phyloP scores from a whole-genome alignment of 2,113 vertebrate genomes.

The Sinocyclocheilus anophthalmus region DNA sequence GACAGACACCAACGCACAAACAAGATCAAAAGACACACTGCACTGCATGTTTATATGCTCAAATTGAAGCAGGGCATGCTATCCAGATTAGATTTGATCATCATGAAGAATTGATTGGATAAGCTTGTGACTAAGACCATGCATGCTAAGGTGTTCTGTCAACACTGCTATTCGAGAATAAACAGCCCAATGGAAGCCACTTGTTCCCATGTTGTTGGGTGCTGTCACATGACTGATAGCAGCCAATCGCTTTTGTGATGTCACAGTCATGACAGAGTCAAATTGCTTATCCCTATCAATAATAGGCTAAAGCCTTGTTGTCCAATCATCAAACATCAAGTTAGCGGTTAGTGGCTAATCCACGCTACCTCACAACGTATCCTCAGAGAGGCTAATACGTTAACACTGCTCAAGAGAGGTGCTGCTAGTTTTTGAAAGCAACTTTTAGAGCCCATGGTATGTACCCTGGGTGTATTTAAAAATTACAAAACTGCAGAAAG shows the following conservation, averaged over 20 bases:
- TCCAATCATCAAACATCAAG: conserved; percentile 54
- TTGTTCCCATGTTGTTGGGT: neutral
- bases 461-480: neutral
- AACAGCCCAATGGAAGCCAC: conserved; percentile 11
- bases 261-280: conserved; percentile 30
- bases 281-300: conserved; percentile 54
- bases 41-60: neutral
- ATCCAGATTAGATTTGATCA: conserved; percentile 41
- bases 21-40: conserved; percentile 15
- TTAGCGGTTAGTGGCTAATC: conserved; percentile 34
- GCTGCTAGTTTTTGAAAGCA: neutral
- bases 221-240: conserved; percentile 11
- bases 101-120: conserved; percentile 58
- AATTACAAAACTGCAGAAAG: neutral
- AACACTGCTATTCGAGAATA: conserved; percentile 41
- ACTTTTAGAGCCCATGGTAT: neutral
- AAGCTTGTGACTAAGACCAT: conserved; percentile 61
- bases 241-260: conserved; percentile 11
- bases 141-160: conserved; percentile 45
- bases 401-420: neutral
- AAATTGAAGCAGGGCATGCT: conserved; percentile 11
- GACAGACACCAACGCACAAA: neutral
- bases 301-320: conserved; percentile 58
- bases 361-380: neutral
- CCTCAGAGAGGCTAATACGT: conserved; percentile 24